A percentile compares a stretch with the other conserved stretches of the same genome.
Evolutionary conservation across 2,113 vertebrate genomes (phyloP).

Genomic region (Hydrolagus affinis): DNA sequence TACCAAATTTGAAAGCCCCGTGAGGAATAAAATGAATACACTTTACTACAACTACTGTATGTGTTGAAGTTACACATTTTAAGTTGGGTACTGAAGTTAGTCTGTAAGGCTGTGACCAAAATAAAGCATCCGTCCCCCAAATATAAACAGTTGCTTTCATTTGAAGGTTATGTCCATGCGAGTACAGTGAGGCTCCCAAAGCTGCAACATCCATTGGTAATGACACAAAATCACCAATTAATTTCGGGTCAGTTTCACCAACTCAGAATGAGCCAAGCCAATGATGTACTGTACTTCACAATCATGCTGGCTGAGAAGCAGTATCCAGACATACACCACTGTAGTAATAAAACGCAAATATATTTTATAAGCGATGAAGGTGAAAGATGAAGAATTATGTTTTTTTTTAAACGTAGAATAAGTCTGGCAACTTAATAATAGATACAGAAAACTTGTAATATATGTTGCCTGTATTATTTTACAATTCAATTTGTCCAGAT

Average conservation of each 20-base stretch:
- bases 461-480: too few species aligned
- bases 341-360: neutral
- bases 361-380: neutral
- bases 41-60: neutral
- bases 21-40: neutral
- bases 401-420: neutral
- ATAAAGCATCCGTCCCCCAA: neutral
- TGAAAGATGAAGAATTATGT: neutral
- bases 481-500: neutral
- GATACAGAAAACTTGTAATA: neutral
- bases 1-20: neutral
- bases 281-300: neutral
- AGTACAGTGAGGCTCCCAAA: neutral
- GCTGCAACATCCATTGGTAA: neutral
- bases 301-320: neutral
- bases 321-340: neutral
- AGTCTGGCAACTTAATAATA: neutral
- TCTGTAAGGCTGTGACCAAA: neutral
- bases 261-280: neutral
- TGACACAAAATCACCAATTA: neutral
- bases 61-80: neutral
- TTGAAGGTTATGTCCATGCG: neutral
- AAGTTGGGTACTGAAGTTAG: neutral
- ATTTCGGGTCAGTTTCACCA: conserved; percentile 16
- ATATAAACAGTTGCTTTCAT: neutral